A percentile compares a stretch with the other conserved stretches of the same genome.
Evolutionary conservation across 1,140 invertebrate genomes (phyloP).

Genomic region (Lordiphosa stackelbergi): DNA sequence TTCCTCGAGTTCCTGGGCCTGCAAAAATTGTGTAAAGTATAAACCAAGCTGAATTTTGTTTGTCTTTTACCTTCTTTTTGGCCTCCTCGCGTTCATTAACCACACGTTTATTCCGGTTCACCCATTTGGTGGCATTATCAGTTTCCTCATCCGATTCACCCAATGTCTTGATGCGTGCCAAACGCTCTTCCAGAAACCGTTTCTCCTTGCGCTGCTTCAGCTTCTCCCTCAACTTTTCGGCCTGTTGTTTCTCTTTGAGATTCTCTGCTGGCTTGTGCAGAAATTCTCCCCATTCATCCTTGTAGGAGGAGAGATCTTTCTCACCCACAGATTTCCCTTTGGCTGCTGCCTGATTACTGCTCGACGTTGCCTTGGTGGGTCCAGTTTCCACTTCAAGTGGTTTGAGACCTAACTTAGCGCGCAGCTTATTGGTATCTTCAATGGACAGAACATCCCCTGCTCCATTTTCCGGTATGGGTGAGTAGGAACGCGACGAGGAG

Average conservation of each 20-base stretch:
- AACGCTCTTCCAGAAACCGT: conserved; percentile 86
- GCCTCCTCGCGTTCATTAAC: conserved; percentile 91
- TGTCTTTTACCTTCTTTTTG: conserved; percentile 85
- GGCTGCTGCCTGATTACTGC: conserved; percentile 28
- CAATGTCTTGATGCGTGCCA: conserved; percentile 81
- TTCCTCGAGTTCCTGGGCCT: conserved; percentile 95
- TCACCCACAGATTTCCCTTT: conserved; percentile 34
- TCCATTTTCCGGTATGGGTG: conserved; percentile 74
- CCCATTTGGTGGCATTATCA: conserved; percentile 87
- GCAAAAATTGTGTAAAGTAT: conserved; percentile 10
- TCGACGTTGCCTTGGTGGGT: conserved; percentile 44
- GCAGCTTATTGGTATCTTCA: conserved; percentile 93
- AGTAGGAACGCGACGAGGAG: conserved; percentile 32
- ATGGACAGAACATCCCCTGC: conserved; percentile 85
- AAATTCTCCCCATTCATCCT: conserved; percentile 92
- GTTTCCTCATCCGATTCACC: conserved; percentile 88
- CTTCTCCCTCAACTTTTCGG: conserved; percentile 91
- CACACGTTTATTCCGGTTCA: conserved; percentile 87
- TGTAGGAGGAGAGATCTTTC: conserved; percentile 80
- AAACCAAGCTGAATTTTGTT: neutral
- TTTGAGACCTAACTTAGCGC: conserved; percentile 95
- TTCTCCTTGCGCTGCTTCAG: conserved; percentile 88
- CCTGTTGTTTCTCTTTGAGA: conserved; percentile 84
- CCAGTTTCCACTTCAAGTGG: conserved; percentile 86
- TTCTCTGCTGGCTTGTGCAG: conserved; percentile 95